Evolutionary conservation across 2,888 invertebrate genomes (phyloP), one percentile per base, ranked within the genome.

Genomic region (Frankliniella fusca): DNA sequence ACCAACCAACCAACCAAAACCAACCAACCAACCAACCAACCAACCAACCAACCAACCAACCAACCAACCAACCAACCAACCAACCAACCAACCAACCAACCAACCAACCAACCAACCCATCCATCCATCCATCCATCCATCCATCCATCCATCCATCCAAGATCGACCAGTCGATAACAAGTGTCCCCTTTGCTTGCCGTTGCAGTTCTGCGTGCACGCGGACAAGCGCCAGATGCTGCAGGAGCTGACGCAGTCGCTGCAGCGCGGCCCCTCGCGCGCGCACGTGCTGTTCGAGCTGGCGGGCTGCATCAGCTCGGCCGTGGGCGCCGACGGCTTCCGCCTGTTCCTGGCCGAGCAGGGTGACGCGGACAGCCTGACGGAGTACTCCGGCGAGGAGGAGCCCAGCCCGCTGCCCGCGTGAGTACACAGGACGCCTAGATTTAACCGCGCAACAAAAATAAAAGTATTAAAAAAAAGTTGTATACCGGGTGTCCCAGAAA

Each of bases 281-380:
- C 90, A 91, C 70, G 92, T 94, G 3, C 86, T 94, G 28, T 91
- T 91, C 89, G 93, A 94, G 87, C 87, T 94, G 65, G 91, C 92
- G 0, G 90, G 89, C 81, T 92, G 92, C 86, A 92, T 94, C 81
- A 90, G 91, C 48, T 89, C 91, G 20, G 92, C 93, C 0, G 91
- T 94, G 0, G 90, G 90, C 50, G 93, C 93, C 0, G 93, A 93
- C 85, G 92, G 92, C 0, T 92, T 91, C 87, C 91, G 91, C 85
- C 88, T 93, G 80, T 92, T 91, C 86, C 86, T 92, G 81, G 88
- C 90, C 0, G 91, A 92, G 85, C 87, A 86, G 80, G 87, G 86
- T 10, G 87, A 88, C 83, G 86, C 88, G 9, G 88, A 88, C 61
- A 86, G 86, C 65, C 86, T 90, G 81, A 86, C 87, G 28, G 85